phyloP scores from a whole-genome alignment of 2,113 vertebrate genomes.

The Lophotis ruficrista region DNA sequence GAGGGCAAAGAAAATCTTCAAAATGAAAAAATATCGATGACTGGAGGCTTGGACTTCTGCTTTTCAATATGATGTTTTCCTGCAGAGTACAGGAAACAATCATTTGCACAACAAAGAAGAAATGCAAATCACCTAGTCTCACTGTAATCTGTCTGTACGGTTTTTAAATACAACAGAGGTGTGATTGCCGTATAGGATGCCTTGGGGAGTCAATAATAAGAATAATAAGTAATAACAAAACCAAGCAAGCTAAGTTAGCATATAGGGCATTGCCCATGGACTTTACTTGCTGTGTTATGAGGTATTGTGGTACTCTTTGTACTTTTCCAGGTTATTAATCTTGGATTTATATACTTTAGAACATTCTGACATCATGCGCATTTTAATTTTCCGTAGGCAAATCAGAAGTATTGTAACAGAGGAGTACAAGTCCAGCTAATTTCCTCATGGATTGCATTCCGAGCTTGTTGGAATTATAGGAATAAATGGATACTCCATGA shows the following conservation, averaged over 20 bases:
- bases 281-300: background rate
- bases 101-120: background rate
- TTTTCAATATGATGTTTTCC: background rate
- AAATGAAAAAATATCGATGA: accelerated
- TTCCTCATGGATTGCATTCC: background rate
- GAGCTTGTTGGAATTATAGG: background rate
- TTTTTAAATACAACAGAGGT: background rate
- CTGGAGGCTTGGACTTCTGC: background rate
- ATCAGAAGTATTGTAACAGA: background rate
- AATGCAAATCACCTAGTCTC: background rate
- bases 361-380: background rate
- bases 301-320: background rate
- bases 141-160: background rate
- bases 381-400: background rate
- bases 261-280: background rate
- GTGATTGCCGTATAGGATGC: background rate
- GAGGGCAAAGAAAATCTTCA: background rate
- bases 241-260: background rate
- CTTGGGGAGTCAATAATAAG: background rate
- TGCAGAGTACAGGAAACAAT: background rate
- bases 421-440: background rate
- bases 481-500: background rate
- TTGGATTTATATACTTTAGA: background rate
- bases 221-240: background rate
- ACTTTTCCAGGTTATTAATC: background rate